These are phyloP conservation scores for Doris montereyensis DNA, from an alignment of 2,888 invertebrate genomes.

Conservation along the genomic window DNA sequence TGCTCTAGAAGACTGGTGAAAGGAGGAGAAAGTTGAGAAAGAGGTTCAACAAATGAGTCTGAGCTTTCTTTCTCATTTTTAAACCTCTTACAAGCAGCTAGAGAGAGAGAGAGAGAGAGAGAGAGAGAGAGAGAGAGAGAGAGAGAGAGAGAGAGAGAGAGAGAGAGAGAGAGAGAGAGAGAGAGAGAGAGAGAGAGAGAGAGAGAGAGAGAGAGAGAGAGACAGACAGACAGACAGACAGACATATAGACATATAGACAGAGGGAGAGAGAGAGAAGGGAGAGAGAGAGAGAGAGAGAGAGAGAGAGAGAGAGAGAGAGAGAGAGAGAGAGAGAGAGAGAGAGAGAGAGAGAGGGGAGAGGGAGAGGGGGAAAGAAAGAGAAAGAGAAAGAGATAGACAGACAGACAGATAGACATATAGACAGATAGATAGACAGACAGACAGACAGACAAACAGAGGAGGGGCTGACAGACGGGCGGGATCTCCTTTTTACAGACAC, in stretches of 20 bases:
- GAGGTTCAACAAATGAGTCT: no score
- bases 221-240: not conserved
- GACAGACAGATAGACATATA: no score
- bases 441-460: no score
- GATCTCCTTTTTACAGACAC: no score
- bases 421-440: no score
- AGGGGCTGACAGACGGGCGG: no score
- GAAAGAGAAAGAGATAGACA: constrained; percentile 11
- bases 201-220: not conserved
- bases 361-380: constrained; percentile 9
- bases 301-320: not conserved
- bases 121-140: constrained; percentile 7
- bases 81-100: not conserved
- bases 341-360: constrained; percentile 16
- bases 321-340: constrained; percentile 8
- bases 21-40: no score
- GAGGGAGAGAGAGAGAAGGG: constrained; percentile 2
- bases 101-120: constrained; percentile 25
- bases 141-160: not conserved
- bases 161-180: constrained; percentile 4
- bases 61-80: not conserved
- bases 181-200: constrained; percentile 22
- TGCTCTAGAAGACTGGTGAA: no score
- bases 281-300: not conserved
- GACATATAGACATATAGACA: not conserved